phyloP scores from a whole-genome alignment of 1,140 invertebrate species.

The Neotoxoptera formosana region DNA sequence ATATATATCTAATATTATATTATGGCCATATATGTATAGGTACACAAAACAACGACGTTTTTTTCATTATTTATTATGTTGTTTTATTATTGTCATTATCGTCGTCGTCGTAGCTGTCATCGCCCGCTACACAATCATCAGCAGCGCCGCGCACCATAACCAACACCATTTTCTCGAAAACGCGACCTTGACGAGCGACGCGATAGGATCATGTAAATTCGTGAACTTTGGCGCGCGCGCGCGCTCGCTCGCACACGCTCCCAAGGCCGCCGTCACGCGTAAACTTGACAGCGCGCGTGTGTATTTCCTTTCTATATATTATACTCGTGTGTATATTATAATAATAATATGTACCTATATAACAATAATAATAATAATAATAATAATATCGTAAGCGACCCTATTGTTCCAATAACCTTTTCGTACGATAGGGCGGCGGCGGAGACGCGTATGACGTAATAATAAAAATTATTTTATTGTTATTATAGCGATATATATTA shows the following conservation, averaged over 20 bases:
- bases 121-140: neutral
- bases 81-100: neutral
- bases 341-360: neutral
- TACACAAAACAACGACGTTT: neutral
- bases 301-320: neutral
- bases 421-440: neutral
- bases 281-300: conserved; percentile 22
- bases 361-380: too few relatives aligned
- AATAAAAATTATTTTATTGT: conserved; percentile 15
- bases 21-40: neutral
- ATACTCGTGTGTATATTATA: neutral
- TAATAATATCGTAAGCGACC: neutral
- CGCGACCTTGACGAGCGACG: neutral
- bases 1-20: neutral
- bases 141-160: neutral
- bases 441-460: neutral
- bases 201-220: conserved; percentile 41
- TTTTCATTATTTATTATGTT: neutral
- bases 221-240: conserved; percentile 30
- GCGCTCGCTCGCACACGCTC: neutral
- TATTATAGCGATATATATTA: neutral
- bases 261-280: conserved; percentile 12
- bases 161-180: conserved; percentile 21
- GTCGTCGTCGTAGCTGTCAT: neutral
- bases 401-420: conserved; percentile 36